Conservation (phyloP, 1,140 invertebrate genomes). For the Drosophila pruinosa region DNA sequence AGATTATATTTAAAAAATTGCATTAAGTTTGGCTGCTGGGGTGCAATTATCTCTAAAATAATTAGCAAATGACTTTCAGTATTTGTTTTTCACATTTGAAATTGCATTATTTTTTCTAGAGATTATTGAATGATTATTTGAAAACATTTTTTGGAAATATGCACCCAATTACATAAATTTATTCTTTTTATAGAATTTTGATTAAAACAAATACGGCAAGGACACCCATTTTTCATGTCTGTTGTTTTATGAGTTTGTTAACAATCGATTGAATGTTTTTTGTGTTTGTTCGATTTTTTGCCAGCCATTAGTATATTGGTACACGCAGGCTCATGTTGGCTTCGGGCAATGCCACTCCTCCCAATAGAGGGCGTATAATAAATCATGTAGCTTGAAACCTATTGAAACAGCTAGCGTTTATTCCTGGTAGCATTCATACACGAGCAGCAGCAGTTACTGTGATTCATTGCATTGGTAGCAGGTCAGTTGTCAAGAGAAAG, state of each 20-base stretch:
- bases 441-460: slow-evolving; percentile 36
- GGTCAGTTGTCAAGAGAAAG: slow-evolving; percentile 2
- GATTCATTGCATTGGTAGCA: slow-evolving; percentile 68
- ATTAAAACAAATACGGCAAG: too few species aligned
- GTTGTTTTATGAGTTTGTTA: slow-evolving; percentile 69
- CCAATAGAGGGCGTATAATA: slow-evolving; percentile 50
- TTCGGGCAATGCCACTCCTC: slow-evolving; percentile 35
- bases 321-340: slow-evolving; percentile 54
- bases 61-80: too few species aligned
- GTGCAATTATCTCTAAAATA: too few species aligned
- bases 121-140: not conserved
- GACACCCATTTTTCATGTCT: slow-evolving; percentile 45
- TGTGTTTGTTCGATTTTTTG: not conserved
- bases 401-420: slow-evolving; percentile 15
- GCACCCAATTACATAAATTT: too few species aligned
- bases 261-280: slow-evolving; percentile 66
- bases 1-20: too few species aligned
- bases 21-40: too few species aligned
- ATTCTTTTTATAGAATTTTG: not conserved
- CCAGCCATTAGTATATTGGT: slow-evolving; percentile 35
- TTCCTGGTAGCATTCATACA: slow-evolving; percentile 1
- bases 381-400: slow-evolving; percentile 56
- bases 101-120: too few species aligned
- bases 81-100: too few species aligned
- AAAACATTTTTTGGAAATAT: not conserved